Evolutionary conservation across 2,888 invertebrate genomes (phyloP).

Genomic region (Acanthosoma haemorrhoidale): DNA sequence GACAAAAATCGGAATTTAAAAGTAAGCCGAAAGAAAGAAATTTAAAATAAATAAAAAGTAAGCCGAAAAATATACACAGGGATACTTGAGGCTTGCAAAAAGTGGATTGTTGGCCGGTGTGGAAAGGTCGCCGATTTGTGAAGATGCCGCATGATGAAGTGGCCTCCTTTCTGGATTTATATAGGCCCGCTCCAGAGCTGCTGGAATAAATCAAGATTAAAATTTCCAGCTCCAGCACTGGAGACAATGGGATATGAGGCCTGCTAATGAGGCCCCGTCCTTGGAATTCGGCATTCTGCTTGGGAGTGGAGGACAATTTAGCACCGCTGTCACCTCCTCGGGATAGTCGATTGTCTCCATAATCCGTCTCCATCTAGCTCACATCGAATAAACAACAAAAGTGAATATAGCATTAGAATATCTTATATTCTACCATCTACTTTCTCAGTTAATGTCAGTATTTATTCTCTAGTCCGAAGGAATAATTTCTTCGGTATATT

Average conservation of each 20-base stretch:
- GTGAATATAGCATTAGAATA: no score
- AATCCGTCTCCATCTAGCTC: no score
- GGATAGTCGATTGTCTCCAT: no score
- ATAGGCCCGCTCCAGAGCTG: neutral
- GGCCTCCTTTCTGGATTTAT: neutral
- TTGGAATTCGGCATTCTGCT: neutral
- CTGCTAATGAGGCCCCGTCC: neutral
- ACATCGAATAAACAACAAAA: no score
- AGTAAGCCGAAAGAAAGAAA: neutral
- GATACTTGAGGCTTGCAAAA: slow-evolving; percentile 10
- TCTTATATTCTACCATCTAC: no score
- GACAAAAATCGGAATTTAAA: slow-evolving; percentile 2
- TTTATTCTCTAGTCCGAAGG: no score
- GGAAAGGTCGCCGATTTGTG: slow-evolving; percentile 11
- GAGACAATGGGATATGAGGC: slow-evolving; percentile 7
- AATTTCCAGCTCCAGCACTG: neutral
- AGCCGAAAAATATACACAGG: slow-evolving; percentile 8
- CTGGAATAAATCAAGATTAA: slow-evolving; percentile 10
- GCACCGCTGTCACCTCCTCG: neutral
- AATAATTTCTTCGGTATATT: no score
- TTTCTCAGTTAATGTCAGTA: no score
- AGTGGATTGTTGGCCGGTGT: neutral
- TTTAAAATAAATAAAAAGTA: slow-evolving; percentile 8
- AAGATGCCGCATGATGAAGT: slow-evolving; percentile 12
- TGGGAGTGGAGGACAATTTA: neutral